These are phyloP conservation scores for Spheniscus mendiculus DNA, from an alignment of 2,113 vertebrate species.

Conservation along the genomic window DNA sequence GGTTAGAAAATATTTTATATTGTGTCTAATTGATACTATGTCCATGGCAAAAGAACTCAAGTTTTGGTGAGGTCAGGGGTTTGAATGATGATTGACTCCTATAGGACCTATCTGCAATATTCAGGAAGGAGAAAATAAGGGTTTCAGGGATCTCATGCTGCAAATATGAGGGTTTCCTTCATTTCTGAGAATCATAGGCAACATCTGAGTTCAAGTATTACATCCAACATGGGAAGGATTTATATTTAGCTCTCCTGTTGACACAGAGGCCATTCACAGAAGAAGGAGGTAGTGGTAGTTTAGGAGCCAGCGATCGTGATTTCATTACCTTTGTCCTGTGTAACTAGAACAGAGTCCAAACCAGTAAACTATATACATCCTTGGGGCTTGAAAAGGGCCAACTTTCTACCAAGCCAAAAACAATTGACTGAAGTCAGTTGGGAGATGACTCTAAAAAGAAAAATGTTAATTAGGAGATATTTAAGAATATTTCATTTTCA, in stretches of 20 bases:
- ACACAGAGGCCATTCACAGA: not conserved
- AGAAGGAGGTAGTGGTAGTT: not conserved
- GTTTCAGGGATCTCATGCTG: not conserved
- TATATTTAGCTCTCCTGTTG: not conserved
- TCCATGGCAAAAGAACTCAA: not conserved
- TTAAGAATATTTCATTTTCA: slow-evolving; percentile 47
- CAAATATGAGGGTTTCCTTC: not conserved
- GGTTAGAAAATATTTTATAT: not conserved
- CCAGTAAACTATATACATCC: not conserved
- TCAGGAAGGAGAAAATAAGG: not conserved
- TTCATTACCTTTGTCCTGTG: slow-evolving; percentile 4
- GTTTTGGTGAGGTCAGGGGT: not conserved
- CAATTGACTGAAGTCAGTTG: not conserved
- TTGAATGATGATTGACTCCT: not conserved
- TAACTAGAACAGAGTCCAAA: not conserved
- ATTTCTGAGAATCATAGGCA: not conserved
- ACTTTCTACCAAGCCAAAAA: not conserved
- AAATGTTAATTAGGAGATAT: slow-evolving; percentile 31
- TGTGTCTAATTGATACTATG: not conserved
- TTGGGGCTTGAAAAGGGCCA: not conserved
- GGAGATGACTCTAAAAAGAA: slow-evolving; percentile 33
- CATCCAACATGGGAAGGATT: not conserved
- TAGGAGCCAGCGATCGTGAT: not conserved
- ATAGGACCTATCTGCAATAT: not conserved
- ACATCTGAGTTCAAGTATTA: not conserved